Evolutionary conservation across 2,888 invertebrate genomes (phyloP).

Genomic region (Melanchra persicariae): DNA sequence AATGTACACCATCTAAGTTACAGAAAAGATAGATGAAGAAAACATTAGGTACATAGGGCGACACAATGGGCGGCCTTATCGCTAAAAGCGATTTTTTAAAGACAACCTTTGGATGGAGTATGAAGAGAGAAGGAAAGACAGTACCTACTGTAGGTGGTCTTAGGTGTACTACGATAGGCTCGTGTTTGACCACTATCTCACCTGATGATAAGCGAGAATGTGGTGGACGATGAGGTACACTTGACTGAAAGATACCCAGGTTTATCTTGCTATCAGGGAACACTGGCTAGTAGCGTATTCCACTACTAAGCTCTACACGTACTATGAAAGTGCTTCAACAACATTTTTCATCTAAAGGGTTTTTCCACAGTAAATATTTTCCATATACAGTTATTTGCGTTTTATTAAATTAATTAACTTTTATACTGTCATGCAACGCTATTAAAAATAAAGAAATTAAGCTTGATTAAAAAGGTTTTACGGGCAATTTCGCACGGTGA

Average conservation of each 20-base stretch:
- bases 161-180: too few relatives aligned
- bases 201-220: too few relatives aligned
- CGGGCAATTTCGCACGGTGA: slow-evolving; percentile 32
- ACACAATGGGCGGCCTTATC: too few relatives aligned
- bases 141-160: too few relatives aligned
- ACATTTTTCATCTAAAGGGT: neutral
- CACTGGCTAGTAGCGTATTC: neutral
- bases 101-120: too few relatives aligned
- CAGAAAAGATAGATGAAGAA: too few relatives aligned
- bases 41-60: too few relatives aligned
- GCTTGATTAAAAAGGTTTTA: slow-evolving; percentile 59
- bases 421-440: slow-evolving; percentile 9
- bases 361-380: too few relatives aligned
- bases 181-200: too few relatives aligned
- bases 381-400: neutral
- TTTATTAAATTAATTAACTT: slow-evolving; percentile 15
- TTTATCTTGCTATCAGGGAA: neutral
- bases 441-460: slow-evolving; percentile 44
- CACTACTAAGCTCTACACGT: neutral
- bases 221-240: neutral
- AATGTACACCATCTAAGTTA: too few relatives aligned
- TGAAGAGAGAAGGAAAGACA: too few relatives aligned
- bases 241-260: neutral
- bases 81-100: too few relatives aligned
- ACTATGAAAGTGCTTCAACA: neutral